Percentiles rank a stretch among this genome's conserved stretches.
phyloP scores from a whole-genome alignment of 2,113 vertebrate genomes.

The Platycercus adscitus region DNA sequence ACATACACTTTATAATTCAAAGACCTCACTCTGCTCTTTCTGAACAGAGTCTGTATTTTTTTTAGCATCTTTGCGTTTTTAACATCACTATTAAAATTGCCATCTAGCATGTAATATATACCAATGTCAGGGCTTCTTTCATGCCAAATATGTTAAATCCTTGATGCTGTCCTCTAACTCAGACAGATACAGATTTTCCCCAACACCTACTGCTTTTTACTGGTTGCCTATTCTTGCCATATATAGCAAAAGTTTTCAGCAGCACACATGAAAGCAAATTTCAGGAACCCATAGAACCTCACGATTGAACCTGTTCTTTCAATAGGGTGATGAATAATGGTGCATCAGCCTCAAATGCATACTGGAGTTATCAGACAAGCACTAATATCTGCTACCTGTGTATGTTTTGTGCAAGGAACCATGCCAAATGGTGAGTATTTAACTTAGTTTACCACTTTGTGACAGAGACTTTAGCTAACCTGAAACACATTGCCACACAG shows the following conservation, averaged over 20 bases:
- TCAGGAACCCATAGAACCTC: neutral
- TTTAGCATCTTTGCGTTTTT: neutral
- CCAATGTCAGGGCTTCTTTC: neutral
- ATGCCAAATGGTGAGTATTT: neutral
- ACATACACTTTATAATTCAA: neutral
- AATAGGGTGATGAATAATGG: neutral
- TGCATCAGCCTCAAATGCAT: neutral
- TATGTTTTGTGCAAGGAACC: neutral
- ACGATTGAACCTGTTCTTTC: neutral
- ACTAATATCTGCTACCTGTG: neutral
- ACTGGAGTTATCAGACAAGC: neutral
- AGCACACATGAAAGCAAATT: neutral
- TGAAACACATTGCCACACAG: fast-evolving
- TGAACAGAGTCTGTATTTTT: neutral
- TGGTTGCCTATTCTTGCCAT: neutral
- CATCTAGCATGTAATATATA: neutral
- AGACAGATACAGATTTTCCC: neutral
- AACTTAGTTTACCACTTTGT: neutral
- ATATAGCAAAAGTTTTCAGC: neutral
- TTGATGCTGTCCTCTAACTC: neutral
- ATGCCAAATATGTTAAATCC: neutral
- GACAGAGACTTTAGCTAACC: neutral
- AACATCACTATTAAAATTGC: neutral
- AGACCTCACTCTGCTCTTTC: neutral
- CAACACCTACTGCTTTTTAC: neutral